Base-by-base conservation (phyloP, 2,888 invertebrate species). In the Petrophora chlorosata region DNA sequence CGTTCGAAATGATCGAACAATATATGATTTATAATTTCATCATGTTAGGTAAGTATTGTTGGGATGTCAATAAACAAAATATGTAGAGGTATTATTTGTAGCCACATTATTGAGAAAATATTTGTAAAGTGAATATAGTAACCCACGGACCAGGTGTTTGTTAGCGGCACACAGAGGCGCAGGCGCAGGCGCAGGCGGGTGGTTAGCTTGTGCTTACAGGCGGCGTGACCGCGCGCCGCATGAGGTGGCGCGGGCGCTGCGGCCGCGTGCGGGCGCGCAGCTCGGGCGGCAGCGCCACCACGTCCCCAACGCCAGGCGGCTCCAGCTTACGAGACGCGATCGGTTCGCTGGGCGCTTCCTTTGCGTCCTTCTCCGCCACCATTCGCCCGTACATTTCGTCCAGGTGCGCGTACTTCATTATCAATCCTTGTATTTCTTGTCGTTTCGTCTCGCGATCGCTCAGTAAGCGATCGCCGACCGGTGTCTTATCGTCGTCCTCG, bases 371-470 rank as follows among this genome's bases (percentile, higher is more conserved):
- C 22, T 83, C 84, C 4, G 76, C 84, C 4, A 76, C 84, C 33
- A 87, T 81, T 14, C 92, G 86, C 12, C 91, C 93, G 78, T 94
- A 94, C 46, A 92, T 92, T 68, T 95, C 95, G 65, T 95, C 95
- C 59, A 96, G 85, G 32, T 95, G 95, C 17, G 95, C 94, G 77
- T 96, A 96, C 77, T 96, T 96, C 91, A 94, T 92, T 53, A 96
- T 95, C 49, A 97, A 88, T 65, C 94, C 94, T 76, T 95, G 95
- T 50, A 96, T 95, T 73, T 97, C 96, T 70, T 96, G 96, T 23
- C 96, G 92, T 65, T 94, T 94, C 5, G 94, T 94, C 76, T 96
- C 95, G 30, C 96, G 91, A 61, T 96, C 96, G 59, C 92, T 92
- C 34, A 93, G 81, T 14, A 91, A 89, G 53, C 90, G 90, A 70